phyloP scores from a whole-genome alignment of 1,140 invertebrate genomes.

The Rhyacophila brunnea region DNA sequence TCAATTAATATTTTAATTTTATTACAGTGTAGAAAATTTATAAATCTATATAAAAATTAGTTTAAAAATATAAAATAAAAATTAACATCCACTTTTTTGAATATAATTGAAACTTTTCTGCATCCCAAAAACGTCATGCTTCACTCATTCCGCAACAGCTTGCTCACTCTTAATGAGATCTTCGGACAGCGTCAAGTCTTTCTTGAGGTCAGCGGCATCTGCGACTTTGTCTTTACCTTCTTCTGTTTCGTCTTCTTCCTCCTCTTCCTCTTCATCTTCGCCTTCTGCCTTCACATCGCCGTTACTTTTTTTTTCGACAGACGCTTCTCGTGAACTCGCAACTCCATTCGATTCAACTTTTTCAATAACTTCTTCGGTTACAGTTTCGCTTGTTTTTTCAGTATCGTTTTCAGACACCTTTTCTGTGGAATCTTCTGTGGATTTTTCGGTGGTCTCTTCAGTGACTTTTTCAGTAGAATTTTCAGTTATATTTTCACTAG shows the following conservation, averaged over 20 bases:
- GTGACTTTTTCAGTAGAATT: too few species aligned
- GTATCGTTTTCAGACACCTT: not conserved
- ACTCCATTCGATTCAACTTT: conserved; percentile 29
- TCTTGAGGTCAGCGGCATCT: conserved; percentile 34
- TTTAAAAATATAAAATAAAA: too few species aligned
- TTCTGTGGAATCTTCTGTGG: not conserved
- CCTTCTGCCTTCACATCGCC: conserved; percentile 12
- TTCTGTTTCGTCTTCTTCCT: conserved; percentile 39
- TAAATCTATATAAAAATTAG: too few species aligned
- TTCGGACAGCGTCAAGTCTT: conserved; percentile 45
- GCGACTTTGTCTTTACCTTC: conserved; percentile 39
- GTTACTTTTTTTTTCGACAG: conserved; percentile 28
- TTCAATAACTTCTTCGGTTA: conserved; percentile 18
- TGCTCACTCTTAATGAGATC: conserved; percentile 49
- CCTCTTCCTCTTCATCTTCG: not conserved
- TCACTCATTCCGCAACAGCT: conserved; percentile 41
- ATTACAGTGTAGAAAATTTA: too few species aligned
- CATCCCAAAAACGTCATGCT: not conserved
- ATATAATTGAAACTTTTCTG: not conserved
- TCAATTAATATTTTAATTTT: too few species aligned
- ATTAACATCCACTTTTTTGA: too few species aligned
- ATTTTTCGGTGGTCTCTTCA: too few species aligned
- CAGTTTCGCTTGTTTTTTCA: not conserved
- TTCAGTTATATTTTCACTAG: not conserved
- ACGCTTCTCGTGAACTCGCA: conserved; percentile 29